Evolutionary conservation across 2,888 invertebrate genomes (phyloP), one percentile per base, ranked within the genome.

Genomic region (Philhelius pedissequus): DNA sequence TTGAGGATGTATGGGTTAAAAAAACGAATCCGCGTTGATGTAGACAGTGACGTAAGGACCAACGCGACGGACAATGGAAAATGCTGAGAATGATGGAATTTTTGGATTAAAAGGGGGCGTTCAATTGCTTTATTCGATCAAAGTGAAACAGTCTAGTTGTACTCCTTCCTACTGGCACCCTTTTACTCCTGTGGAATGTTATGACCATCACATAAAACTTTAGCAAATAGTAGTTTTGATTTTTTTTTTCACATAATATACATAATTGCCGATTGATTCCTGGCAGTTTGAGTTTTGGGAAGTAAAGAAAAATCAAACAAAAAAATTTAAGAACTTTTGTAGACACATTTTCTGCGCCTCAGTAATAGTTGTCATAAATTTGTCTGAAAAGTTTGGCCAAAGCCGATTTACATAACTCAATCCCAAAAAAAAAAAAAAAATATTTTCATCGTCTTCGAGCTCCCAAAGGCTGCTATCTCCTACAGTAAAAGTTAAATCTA

Each of bases 331-430:
- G 0, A 58, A 58, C 22, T 52, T 58, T 25, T 25, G 38, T 40
- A 58, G 58, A 58, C 58, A 58, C 58, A 58, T 58, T 40, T 58
- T 58, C 38, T 22, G 22, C n/a, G 38, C 22, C 15, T 22, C 54
- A 32, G 11, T 20, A 13, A 32, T 7, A n/a, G 6, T n/a, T 4
- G 4, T 5, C 5, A 25, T 25, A 25, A 3, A 58, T 40, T 38
- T 38, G 58, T 58, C 58, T 58, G 58, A 58, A 22, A 58, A 58
- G 58, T 38, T 58, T 20, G 4, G 22, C 9, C 22, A 22, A 22
- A 58, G n/a, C n/a, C 58, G 25, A 58, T 25, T 38, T 38, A 38
- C 22, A 58, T 58, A 52, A 30, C 5, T 25, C 7, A n/a, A n/a
- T n/a, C n/a, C n/a, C n/a, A n/a, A n/a, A n/a, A n/a, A 22, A 0